Base-by-base conservation (phyloP, 1,140 invertebrate genomes). In the Bombus affinis region DNA sequence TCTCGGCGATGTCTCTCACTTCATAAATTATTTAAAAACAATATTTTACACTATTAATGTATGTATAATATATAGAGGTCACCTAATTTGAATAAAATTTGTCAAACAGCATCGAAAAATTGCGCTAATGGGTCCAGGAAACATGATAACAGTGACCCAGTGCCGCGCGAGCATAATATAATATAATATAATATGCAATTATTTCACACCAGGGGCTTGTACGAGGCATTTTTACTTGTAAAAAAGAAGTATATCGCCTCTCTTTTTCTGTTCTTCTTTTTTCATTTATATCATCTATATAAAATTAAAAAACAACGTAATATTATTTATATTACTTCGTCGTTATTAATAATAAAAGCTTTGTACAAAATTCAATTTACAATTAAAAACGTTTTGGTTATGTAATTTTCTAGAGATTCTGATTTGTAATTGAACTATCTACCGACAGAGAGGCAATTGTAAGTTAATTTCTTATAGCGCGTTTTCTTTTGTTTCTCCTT, bases 251-350 rank as follows among this genome's bases (percentile, higher is more conserved):
- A 62, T 62, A 68, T 80, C 76, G 66, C 86, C 81, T 88, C 80
- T 78, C 73, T 82, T 62, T 62, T 83, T 84, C 65, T 39, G 65
- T 53, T 84, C 66, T 62, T 57, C 44, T 68, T 80, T 86, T 88
- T 83, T 79, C 82, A 47, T 88, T 88, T 88, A 91, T 86, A 90
- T 91, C 78, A 90, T 91, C 89, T 91, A 89, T 94, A 95, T 94
- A 95, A 95, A 95, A 95, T 95, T 95, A 95, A 94, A 94, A 95
- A 95, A 94, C 93, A 95, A 95, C 93, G 93, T 94, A 95, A 95
- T 95, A 94, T 94, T 86, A 92, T 92, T 94, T 93, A 93, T 95
- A 94, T 93, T 94, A 94, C 93, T 93, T 94, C 92, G 93, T 94
- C 93, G 89, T 92, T 93, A 94, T 92, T 91, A 92, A 93, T 94